A percentile compares a stretch with the other conserved stretches of the same genome.
phyloP scores from a whole-genome alignment of 2,797 vertebrate genomes.

The Onychomys torridus region DNA sequence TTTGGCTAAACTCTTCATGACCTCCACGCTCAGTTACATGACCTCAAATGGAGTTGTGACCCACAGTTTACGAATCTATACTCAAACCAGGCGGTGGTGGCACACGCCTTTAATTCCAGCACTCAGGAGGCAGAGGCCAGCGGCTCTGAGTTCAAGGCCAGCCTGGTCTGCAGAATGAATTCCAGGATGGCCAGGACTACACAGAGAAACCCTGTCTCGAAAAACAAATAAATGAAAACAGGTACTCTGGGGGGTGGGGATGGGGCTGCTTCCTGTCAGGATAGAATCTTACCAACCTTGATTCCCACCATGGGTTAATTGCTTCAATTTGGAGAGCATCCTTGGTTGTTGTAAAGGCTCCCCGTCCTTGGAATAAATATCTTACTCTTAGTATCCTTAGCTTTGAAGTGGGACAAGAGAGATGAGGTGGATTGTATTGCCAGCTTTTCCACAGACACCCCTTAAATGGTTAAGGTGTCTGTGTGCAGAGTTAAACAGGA shows the following conservation, averaged over 20 bases:
- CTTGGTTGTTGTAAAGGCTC: neutral
- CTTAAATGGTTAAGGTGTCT: neutral
- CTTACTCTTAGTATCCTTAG: neutral
- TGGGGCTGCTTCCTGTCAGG: neutral
- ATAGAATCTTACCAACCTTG: neutral
- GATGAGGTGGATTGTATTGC: neutral
- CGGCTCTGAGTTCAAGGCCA: neutral
- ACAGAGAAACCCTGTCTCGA: neutral
- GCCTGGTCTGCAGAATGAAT: neutral
- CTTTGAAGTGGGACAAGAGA: neutral
- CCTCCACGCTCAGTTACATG: neutral
- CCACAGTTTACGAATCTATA: neutral
- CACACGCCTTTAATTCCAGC: neutral
- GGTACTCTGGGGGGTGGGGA: neutral
- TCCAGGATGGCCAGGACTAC: neutral
- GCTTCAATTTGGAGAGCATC: neutral
- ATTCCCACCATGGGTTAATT: neutral
- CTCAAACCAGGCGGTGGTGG: neutral
- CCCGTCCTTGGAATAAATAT: neutral
- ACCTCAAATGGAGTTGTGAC: neutral
- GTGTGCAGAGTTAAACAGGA: neutral
- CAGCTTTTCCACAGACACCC: neutral
- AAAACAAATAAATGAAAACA: neutral
- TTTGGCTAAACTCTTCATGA: neutral
- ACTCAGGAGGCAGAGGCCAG: neutral